Percentiles rank a stretch among this genome's conserved stretches.
Evolutionary conservation across 2,797 vertebrate species (phyloP).

Genomic region (Pelochelys cantorii): DNA sequence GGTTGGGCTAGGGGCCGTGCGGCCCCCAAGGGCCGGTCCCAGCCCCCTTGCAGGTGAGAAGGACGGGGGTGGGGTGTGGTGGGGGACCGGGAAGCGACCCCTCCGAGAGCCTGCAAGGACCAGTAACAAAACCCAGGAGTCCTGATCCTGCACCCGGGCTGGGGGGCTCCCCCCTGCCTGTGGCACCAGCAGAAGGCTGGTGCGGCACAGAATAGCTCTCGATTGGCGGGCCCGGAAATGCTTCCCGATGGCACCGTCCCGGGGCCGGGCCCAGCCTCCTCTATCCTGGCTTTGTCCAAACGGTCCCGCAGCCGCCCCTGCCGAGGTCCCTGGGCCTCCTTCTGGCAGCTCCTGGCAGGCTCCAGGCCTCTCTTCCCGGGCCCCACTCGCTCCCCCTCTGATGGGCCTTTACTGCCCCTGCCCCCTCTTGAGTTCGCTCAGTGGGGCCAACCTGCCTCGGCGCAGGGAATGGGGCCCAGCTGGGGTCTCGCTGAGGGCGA

Average conservation of each 20-base stretch:
- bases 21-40: rapidly evolving
- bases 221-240: too few relatives aligned
- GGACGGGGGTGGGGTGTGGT: too few relatives aligned
- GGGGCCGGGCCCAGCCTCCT: too few relatives aligned
- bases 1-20: rapidly evolving
- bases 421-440: neutral
- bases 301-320: too few relatives aligned
- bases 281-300: neutral
- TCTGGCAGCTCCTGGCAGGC: neutral
- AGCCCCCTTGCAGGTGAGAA: neutral
- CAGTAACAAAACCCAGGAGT: too few relatives aligned
- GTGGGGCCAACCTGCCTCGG: too few relatives aligned
- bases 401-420: neutral
- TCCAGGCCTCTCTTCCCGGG: neutral
- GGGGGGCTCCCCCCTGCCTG: too few relatives aligned
- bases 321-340: neutral
- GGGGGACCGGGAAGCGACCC: too few relatives aligned
- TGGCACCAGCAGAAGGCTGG: too few relatives aligned
- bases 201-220: too few relatives aligned
- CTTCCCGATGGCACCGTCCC: neutral
- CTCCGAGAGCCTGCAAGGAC: neutral
- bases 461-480: neutral
- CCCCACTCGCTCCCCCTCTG: neutral
- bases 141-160: neutral
- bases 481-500: neutral